phyloP scores from a whole-genome alignment of 2,797 vertebrate genomes.

The Cynopterus sphinx region DNA sequence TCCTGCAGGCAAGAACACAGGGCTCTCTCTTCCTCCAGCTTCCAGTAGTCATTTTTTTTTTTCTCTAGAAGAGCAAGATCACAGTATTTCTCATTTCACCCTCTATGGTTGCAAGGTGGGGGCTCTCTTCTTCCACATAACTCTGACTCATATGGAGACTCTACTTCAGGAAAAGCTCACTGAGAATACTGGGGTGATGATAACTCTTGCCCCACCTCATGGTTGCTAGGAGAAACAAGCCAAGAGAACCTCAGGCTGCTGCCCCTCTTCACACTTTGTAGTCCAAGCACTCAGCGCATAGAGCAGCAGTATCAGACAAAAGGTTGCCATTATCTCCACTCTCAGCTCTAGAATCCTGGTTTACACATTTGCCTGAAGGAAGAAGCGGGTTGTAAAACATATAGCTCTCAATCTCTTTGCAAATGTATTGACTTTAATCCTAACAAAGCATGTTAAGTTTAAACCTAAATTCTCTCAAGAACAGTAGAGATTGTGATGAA shows the following conservation, averaged over 20 bases:
- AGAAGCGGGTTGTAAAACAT: neutral
- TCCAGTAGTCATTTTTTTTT: neutral
- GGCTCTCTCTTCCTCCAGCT: neutral
- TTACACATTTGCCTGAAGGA: neutral
- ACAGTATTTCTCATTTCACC: neutral
- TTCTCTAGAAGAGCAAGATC: neutral
- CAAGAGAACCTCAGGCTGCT: neutral
- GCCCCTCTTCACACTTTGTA: too few relatives aligned
- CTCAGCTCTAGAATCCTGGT: neutral
- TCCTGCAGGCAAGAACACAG: neutral
- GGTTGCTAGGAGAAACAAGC: neutral
- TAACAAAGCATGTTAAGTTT: neutral
- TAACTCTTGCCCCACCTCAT: neutral
- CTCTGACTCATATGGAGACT: neutral
- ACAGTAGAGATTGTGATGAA: neutral
- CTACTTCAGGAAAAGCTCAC: neutral
- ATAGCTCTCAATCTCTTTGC: neutral
- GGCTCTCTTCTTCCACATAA: neutral
- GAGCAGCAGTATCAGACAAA: neutral
- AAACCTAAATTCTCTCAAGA: neutral
- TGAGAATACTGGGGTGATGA: neutral
- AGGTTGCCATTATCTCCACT: neutral
- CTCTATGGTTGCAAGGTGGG: neutral
- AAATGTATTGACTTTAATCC: neutral
- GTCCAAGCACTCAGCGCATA: neutral